Conservation (phyloP, 2,113 vertebrate genomes). For the Galbula dea region DNA sequence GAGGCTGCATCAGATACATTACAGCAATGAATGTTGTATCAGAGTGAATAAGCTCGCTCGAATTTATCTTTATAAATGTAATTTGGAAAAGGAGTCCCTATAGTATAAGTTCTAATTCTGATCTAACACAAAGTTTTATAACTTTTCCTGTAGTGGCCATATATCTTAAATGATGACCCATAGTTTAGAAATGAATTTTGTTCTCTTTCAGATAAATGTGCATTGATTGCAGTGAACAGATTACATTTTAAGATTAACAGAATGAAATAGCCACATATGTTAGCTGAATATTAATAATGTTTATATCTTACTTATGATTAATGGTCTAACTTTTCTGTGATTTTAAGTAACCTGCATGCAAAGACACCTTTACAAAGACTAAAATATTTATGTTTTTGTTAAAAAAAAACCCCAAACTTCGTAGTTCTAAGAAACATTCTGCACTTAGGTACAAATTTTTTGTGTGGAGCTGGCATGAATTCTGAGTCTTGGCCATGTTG, state of each 20-base stretch:
- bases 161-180: background rate
- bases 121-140: background rate
- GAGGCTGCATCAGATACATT: slow-evolving; percentile 18
- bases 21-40: background rate
- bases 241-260: background rate
- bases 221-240: background rate
- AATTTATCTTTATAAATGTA: background rate
- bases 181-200: background rate
- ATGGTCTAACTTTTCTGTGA: background rate
- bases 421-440: background rate
- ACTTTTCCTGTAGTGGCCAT: background rate
- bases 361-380: background rate
- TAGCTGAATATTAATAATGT: background rate
- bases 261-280: background rate
- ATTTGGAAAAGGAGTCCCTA: background rate
- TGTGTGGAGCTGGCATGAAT: background rate
- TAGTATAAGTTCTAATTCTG: background rate
- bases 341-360: background rate
- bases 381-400: background rate
- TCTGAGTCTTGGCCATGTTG: background rate
- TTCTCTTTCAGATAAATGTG: background rate
- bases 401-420: background rate
- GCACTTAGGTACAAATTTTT: background rate
- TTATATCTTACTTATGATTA: background rate
- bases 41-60: background rate